Base-by-base conservation (phyloP, 2,797 vertebrate species). In the Chrysolophus pictus region DNA sequence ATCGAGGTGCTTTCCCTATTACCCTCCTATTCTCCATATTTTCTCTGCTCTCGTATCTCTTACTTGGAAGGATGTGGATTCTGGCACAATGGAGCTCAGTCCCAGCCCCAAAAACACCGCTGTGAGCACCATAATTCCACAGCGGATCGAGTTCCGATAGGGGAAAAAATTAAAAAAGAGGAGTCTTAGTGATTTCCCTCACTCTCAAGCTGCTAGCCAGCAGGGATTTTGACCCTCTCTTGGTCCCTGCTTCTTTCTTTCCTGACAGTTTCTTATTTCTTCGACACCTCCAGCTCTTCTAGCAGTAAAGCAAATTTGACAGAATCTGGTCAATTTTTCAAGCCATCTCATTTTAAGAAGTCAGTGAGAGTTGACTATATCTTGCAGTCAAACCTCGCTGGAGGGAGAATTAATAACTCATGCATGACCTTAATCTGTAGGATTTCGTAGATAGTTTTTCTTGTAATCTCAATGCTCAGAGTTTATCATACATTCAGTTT, bases 281-380 rank as follows among this genome's bases (percentile, higher is more conserved):
- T 84, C 59, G 73, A 91, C 93, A 92, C 92, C 63, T 91, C 60
- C 59, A 72, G 42, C 49, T 87, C 47, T 58, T 79, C 49, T 77
- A 77, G 44, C 68, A 88, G 69, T 4, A 4, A 76, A 88, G 37
- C 24, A 81, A 77, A 79, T 87, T 74, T 87, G 74, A 82, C 87
- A 95, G 83, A 93, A 94, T 83, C 55, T 88, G 59, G 62, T 92
- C 71, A 87, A 79, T 84, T 93, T 94, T 95, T 92, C 83, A 93
- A 88, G 77, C 64, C 47, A 64, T 90, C 77, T 89, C 74, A 71
- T 92, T 94, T 93, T 79, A 76, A 90, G 53, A 88, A 96, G 83
- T 88, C 83, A 82, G 87, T 67, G 68, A 87, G 71, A 94, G 29
- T 77, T 65, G 64, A 69, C 18, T 88, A 3, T 74, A 88, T 90